phyloP scores from a whole-genome alignment of 2,113 vertebrate genomes.

The Scytalopus superciliaris region DNA sequence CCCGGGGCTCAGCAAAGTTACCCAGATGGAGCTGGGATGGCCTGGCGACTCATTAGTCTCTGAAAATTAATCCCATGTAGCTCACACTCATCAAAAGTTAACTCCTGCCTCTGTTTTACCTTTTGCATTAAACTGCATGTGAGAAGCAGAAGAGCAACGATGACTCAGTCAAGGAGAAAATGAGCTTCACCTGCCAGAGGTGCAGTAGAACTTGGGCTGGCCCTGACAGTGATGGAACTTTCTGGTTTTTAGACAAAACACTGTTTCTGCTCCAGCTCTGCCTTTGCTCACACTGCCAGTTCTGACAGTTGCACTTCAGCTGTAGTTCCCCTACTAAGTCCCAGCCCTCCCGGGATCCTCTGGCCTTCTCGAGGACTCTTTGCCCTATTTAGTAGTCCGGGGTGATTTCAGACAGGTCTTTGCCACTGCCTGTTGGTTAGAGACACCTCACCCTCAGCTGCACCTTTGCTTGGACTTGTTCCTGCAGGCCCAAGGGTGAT shows the following conservation, averaged over 20 bases:
- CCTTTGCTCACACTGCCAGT: neutral
- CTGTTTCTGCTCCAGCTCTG: neutral
- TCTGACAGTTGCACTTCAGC: neutral
- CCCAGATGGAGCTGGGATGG: neutral
- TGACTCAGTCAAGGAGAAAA: neutral
- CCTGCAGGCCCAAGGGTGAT: neutral
- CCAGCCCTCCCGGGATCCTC: neutral
- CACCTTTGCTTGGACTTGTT: neutral
- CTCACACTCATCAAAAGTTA: neutral
- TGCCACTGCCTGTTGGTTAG: neutral
- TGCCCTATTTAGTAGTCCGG: neutral
- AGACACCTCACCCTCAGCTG: neutral
- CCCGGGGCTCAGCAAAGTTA: neutral
- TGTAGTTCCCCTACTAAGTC: neutral
- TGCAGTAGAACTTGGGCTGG: neutral
- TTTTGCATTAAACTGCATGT: neutral
- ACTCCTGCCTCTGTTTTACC: neutral
- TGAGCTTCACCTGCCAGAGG: fast-evolving
- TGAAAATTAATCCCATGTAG: neutral
- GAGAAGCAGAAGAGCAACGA: neutral
- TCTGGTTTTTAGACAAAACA: neutral
- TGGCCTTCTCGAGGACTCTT: neutral
- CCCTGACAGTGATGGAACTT: neutral
- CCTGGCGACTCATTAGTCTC: neutral
- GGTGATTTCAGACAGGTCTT: neutral